phyloP scores from a whole-genome alignment of 1,140 invertebrate genomes.

The Potamilus streckersoni region DNA sequence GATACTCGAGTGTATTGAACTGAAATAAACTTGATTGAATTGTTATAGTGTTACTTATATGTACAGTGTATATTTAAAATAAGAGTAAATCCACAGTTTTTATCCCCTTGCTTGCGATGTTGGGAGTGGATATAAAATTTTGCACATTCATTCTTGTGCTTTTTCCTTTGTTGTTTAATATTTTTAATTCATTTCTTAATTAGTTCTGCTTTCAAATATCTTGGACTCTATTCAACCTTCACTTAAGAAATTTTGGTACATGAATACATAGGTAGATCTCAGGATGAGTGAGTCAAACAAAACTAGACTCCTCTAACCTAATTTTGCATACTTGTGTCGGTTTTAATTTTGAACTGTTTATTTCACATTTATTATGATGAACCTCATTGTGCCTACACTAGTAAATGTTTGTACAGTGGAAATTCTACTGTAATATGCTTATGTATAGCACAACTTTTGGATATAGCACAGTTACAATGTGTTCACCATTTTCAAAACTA shows the following conservation, averaged over 20 bases:
- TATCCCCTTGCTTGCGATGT: neutral
- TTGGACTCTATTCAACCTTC: neutral
- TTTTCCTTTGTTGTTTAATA: neutral
- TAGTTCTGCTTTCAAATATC: neutral
- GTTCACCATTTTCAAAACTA: no score
- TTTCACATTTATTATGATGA: no score
- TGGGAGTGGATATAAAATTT: neutral
- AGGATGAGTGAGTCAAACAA: neutral
- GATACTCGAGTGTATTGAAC: neutral
- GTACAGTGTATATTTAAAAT: neutral
- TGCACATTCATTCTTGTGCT: neutral
- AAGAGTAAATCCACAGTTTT: neutral
- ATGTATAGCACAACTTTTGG: no score
- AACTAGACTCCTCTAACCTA: no score
- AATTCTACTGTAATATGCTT: no score
- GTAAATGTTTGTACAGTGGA: no score
- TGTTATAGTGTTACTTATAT: neutral
- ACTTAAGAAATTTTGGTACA: neutral
- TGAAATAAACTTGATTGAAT: neutral
- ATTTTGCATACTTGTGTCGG: no score
- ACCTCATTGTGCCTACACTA: no score
- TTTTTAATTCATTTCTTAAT: neutral
- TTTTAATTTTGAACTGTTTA: no score
- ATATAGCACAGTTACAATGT: no score
- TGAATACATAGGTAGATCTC: neutral